Base-by-base conservation (phyloP, 2,113 vertebrate genomes). In the Phoenicopterus ruber region DNA sequence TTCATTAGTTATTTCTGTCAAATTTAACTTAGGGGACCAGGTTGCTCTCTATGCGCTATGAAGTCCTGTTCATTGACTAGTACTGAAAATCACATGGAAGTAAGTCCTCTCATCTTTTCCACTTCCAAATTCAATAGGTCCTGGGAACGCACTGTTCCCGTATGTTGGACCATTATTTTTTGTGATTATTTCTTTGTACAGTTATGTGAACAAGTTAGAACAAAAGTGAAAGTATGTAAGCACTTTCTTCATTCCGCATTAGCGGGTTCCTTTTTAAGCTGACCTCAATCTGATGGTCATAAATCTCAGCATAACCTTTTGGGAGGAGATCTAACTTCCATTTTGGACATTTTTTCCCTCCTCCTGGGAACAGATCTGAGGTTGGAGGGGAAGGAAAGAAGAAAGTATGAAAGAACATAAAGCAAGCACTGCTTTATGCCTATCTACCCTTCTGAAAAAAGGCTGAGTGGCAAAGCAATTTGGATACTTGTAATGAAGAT, bases 21-120 rank as follows among this genome's bases (percentile, higher is more conserved):
- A 76, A 65, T 31, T 26, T 28, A 42, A 38, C 19, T 36, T 34
- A 7, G 28, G 13, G 38, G 16, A 71, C 13, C 12, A 61, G 22
- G 24, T 19, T 86, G 74, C 13, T 66, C 31, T n/a, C n/a, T 40
- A 26, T 4, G 7, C 0, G 0, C 15, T 76, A 8, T 17, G 7
- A 46, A 59, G 12, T 31, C 29, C 49, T 32, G 29, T 29, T 59
- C 31, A 57, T 9, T 40, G 21, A 82, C 9, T 4, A 36, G 17
- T 40, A 34, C 8, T 25, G 52, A 71, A 77, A 82, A 82, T 28
- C n/a, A 6, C 21, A 15, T 2, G 2, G 21, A 85, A 67, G 8
- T 31, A 55, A 29, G 7, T 29, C 40, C 11, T 55, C 54, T 82
- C 82, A 52, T 29, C 25, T 58, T 81, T 50, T 17, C 40, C 20